These are phyloP conservation scores for Pomatorhinus ruficollis DNA, from an alignment of 2,113 vertebrate genomes.

Conservation along the genomic window DNA sequence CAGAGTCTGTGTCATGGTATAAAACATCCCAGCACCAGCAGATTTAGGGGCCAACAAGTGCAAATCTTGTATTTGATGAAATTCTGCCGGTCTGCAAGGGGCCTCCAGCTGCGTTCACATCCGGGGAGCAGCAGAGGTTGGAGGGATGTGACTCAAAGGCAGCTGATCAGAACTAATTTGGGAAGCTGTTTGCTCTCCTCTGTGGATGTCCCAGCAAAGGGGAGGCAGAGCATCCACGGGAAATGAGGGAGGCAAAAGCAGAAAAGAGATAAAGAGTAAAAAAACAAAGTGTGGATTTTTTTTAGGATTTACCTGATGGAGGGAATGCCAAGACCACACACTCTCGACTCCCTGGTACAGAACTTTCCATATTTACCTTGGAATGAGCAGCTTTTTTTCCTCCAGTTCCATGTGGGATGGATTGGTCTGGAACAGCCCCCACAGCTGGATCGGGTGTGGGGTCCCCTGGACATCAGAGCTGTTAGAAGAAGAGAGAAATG, in stretches of 20 bases:
- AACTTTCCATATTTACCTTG: neutral
- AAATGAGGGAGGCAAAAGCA: neutral
- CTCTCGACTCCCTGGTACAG: neutral
- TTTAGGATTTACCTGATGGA: neutral
- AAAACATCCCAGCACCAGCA: neutral
- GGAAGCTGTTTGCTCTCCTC: neutral
- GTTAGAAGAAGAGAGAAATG: neutral
- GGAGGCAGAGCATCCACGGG: neutral
- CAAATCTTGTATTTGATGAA: neutral
- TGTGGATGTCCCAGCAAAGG: neutral
- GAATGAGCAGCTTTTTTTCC: neutral
- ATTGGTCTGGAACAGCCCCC: neutral
- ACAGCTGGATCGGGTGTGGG: neutral
- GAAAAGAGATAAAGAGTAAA: neutral
- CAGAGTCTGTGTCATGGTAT: no score
- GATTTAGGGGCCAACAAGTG: neutral
- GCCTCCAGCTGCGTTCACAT: neutral
- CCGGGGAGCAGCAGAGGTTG: neutral
- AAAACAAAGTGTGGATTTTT: neutral
- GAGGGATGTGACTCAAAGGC: neutral
- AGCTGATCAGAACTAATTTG: neutral
- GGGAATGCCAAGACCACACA: neutral
- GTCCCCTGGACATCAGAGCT: neutral
- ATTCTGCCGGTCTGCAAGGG: neutral
- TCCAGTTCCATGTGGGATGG: neutral